Evolutionary conservation across 2,797 vertebrate genomes (phyloP).

Genomic region (Tenualosa thibaudeaui): DNA sequence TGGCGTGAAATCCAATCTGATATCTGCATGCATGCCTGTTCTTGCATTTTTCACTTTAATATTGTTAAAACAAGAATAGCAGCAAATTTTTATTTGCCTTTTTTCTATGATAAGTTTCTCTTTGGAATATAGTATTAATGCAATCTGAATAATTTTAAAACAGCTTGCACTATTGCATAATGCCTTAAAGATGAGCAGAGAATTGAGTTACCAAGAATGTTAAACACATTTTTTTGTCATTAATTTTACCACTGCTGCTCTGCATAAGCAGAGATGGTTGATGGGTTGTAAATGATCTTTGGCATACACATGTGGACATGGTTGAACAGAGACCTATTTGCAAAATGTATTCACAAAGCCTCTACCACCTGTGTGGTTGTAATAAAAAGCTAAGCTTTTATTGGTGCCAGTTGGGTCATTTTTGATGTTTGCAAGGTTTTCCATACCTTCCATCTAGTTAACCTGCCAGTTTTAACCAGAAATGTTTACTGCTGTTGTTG

Average conservation of each 20-base stretch:
- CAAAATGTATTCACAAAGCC: not conserved
- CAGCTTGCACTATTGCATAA: not conserved
- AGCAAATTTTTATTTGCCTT: not conserved
- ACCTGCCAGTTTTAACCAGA: not conserved
- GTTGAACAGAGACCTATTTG: not conserved
- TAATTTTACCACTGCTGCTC: no score
- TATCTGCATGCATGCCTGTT: not conserved
- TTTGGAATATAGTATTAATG: not conserved
- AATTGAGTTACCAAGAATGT: not conserved
- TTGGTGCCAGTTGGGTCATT: not conserved
- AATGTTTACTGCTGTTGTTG: not conserved
- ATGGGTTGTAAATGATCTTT: no score
- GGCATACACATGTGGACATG: not conserved
- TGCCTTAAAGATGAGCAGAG: not conserved
- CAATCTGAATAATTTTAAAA: no score
- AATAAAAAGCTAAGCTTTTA: no score
- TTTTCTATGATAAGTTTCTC: not conserved
- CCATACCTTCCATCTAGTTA: not conserved
- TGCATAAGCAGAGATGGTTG: no score
- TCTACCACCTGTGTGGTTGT: not conserved
- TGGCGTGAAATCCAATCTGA: not conserved
- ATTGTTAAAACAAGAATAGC: no score
- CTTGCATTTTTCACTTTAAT: no score
- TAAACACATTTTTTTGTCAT: not conserved
- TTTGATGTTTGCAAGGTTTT: not conserved